Evolutionary conservation across 2,888 invertebrate species (phyloP).

Genomic region (Leptodirus hochenwartii): DNA sequence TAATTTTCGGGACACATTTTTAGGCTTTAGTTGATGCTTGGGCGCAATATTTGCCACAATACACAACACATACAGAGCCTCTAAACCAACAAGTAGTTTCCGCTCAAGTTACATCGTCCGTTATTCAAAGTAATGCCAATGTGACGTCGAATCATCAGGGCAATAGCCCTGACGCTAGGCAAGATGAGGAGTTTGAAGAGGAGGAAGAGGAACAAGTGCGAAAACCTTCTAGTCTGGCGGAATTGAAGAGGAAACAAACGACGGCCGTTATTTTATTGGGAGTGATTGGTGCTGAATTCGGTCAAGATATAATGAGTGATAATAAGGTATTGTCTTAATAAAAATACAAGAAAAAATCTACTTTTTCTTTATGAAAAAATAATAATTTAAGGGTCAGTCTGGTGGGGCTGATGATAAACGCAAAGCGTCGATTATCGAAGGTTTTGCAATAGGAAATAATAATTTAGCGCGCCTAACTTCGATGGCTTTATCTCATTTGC

Average conservation of each 20-base stretch:
- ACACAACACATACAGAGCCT: constrained; percentile 62
- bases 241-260: constrained; percentile 84
- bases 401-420: constrained; percentile 22
- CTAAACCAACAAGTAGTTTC: constrained; percentile 47
- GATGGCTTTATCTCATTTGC: constrained; percentile 81
- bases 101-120: too few relatives aligned
- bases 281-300: constrained; percentile 96
- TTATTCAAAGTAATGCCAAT: constrained; percentile 28
- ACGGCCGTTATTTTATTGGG: constrained; percentile 93
- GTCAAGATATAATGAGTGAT: constrained; percentile 70
- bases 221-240: constrained; percentile 70
- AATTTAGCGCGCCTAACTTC: constrained; percentile 83
- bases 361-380: too few relatives aligned
- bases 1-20: too few relatives aligned
- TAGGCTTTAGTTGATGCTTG: constrained; percentile 86
- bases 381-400: too few relatives aligned
- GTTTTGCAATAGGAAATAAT: constrained; percentile 56
- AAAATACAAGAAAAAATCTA: too few relatives aligned
- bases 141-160: constrained; percentile 14
- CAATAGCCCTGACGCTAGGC: constrained; percentile 17
- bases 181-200: constrained; percentile 63
- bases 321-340: too few relatives aligned
- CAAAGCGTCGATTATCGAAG: constrained; percentile 61
- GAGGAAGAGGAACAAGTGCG: constrained; percentile 76
- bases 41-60: constrained; percentile 87